Evolutionary conservation across 2,113 vertebrate genomes (phyloP).

Genomic region (Anser cygnoides): DNA sequence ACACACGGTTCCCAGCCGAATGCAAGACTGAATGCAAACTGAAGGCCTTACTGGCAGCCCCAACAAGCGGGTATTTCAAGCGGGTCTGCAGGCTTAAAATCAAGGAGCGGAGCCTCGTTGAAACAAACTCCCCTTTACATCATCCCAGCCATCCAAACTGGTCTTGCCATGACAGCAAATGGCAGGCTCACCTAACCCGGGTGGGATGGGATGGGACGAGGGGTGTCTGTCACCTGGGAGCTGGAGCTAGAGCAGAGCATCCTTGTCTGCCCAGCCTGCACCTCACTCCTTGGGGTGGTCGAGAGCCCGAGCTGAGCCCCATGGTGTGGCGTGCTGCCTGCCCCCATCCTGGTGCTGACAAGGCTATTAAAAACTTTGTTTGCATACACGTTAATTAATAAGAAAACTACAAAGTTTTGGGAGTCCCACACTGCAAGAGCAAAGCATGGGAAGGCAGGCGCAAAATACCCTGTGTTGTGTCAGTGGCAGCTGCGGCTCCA

Average conservation of each 20-base stretch:
- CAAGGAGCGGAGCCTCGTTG: neutral
- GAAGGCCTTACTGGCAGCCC: slow-evolving; percentile 13
- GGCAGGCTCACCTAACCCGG: neutral
- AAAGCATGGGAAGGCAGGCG: neutral
- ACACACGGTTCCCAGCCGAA: neutral
- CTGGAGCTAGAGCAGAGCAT: too few relatives aligned
- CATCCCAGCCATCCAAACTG: neutral
- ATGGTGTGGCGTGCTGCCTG: fast-evolving
- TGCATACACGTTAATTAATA: neutral
- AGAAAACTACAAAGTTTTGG: neutral
- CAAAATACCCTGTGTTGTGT: neutral
- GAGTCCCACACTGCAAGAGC: neutral
- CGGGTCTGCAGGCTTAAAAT: neutral
- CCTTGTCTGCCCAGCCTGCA: too few relatives aligned
- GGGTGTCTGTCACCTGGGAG: neutral
- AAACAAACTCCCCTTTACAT: neutral
- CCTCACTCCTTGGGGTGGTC: too few relatives aligned
- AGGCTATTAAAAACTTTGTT: neutral
- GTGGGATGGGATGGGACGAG: neutral
- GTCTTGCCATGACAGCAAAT: slow-evolving; percentile 19
- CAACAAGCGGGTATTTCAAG: neutral
- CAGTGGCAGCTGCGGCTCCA: neutral
- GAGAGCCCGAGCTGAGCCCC: neutral
- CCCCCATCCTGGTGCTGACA: neutral
- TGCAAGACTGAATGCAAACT: neutral